Evolutionary conservation across 2,113 vertebrate genomes (phyloP), one percentile per base, ranked within the genome.

Genomic region (Macquaria australasica): DNA sequence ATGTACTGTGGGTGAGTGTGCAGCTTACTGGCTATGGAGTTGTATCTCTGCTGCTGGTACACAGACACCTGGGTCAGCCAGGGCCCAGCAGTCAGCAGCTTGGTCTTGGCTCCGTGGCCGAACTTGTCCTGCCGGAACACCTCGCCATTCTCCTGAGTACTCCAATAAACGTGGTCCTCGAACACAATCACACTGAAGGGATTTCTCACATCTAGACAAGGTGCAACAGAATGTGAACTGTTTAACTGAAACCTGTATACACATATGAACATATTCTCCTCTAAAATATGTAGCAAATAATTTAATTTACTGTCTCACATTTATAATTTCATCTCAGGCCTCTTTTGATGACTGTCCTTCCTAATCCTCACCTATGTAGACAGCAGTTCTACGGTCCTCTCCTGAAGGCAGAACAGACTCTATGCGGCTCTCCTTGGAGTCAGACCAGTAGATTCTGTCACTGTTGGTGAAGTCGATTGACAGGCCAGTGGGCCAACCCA

Each of bases 401-500:
- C 97, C 98, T 81, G 97, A 97, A 14, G 96, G 95, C 83, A 95
- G 96, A 74, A 98, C 95, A 16, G 97, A 98, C 95, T 98, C 97
- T 31, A 99, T 97, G 66, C 89, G 93, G 70, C 96, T 97, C 89
- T 99, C 98, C 83, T 99, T 99, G 64, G 96, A 96, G 87, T 99
- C 98, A 37, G 97, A 97, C 98, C 98, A 99, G 88, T 98, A 99
- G 83, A 99, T 94, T 37, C 97, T 95, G 87, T 98, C 96, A 20
- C 90, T 90, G 79, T 98, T 98, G 90, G 97, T 83, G 91, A 97
- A 98, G 93, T 99, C 98, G 69, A 99, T 94, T 15, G 96, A 95
- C 87, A 99, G 95, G 12, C 97, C 97, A 7, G 97, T 98, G 78
- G 97, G 98, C 97, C 97, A 98, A 43, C 97, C 97, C 83, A 98